Conservation (phyloP, 2,888 invertebrate species). For the Drymonia ruficornis region DNA sequence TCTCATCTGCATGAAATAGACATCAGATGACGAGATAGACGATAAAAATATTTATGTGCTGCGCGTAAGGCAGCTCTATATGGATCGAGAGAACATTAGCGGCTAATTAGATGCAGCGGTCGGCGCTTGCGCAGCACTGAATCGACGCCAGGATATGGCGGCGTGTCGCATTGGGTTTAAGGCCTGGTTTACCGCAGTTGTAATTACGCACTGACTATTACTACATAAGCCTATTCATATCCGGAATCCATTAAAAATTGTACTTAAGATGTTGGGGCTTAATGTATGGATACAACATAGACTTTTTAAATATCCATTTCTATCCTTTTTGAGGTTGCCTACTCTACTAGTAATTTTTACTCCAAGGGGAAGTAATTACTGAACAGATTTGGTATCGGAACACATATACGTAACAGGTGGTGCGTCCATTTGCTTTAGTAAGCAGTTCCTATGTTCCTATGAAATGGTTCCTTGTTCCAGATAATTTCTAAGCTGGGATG, state of each 20-base stretch:
- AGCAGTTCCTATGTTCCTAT: too few relatives aligned
- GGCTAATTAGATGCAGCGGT: constrained; percentile 42
- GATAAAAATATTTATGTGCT: constrained; percentile 10
- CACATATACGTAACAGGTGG: too few relatives aligned
- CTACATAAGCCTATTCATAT: not conserved
- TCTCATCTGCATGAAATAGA: constrained; percentile 3
- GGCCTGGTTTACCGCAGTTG: not conserved
- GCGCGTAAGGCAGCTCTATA: constrained; percentile 27
- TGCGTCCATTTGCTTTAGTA: too few relatives aligned
- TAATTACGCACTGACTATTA: not conserved
- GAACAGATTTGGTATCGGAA: too few relatives aligned
- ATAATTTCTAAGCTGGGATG: too few relatives aligned
- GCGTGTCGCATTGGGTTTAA: constrained; percentile 36
- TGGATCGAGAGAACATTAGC: constrained; percentile 27
- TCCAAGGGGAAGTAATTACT: too few relatives aligned
- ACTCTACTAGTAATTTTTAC: too few relatives aligned
- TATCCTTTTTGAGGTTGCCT: too few relatives aligned
- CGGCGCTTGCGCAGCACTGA: constrained; percentile 35
- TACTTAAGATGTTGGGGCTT: too few relatives aligned
- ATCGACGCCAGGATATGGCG: constrained; percentile 38
- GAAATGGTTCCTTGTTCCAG: too few relatives aligned
- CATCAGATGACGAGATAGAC: constrained; percentile 11
- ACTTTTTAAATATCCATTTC: too few relatives aligned
- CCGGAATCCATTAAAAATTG: constrained; percentile 1
- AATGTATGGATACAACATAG: too few relatives aligned